phyloP scores from a whole-genome alignment of 2,888 invertebrate genomes.

The Taenaris catops region DNA sequence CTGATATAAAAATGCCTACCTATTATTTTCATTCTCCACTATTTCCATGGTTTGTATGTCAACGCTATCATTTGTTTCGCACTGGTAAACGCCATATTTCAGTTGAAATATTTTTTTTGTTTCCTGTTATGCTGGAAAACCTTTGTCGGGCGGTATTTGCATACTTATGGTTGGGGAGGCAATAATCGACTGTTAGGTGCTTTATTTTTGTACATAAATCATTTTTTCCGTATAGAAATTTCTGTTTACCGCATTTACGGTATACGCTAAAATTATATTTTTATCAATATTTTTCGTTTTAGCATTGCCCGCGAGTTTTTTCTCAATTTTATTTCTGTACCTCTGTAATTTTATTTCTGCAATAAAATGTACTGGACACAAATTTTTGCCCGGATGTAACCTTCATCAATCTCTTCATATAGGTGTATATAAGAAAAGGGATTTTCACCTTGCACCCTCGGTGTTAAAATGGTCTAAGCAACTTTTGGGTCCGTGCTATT shows the following conservation, averaged over 20 bases:
- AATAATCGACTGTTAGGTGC: conserved; percentile 14
- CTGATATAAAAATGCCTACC: conserved; percentile 2
- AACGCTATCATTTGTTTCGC: conserved; percentile 17
- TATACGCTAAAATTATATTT: no score
- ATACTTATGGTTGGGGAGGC: conserved; percentile 16
- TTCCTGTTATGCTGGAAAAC: conserved; percentile 22
- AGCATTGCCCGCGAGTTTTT: no score
- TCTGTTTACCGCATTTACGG: background rate
- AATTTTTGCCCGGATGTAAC: no score
- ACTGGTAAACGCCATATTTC: conserved; percentile 18
- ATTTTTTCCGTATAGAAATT: background rate
- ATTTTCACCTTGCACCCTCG: background rate
- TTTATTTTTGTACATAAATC: conserved; percentile 11
- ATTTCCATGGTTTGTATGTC: conserved; percentile 18
- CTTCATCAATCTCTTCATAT: no score
- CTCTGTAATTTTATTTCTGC: no score
- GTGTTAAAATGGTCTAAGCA: background rate
- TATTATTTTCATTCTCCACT: conserved; percentile 6
- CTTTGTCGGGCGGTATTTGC: conserved; percentile 20
- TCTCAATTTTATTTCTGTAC: no score
- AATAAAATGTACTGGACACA: no score
- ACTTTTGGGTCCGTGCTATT: conserved; percentile 5
- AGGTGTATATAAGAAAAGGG: background rate
- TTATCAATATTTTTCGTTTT: no score
- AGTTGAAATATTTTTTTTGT: conserved; percentile 17